A percentile compares a stretch with the other conserved stretches of the same genome.
Conservation (phyloP, 2,797 vertebrate genomes). For the Pteropus rufus region DNA sequence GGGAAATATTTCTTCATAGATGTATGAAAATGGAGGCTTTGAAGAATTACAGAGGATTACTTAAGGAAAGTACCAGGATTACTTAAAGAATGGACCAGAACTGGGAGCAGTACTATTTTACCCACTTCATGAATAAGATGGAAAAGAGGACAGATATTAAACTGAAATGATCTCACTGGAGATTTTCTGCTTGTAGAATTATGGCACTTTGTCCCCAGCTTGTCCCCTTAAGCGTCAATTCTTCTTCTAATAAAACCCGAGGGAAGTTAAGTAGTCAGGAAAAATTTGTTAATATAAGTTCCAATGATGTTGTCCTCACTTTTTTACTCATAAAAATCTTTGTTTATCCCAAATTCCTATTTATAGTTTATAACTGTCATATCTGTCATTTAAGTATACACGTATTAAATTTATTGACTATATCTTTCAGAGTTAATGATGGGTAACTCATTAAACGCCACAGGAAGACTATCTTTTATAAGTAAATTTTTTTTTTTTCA, state of each 20-base stretch:
- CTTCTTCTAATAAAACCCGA: neutral
- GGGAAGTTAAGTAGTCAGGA: neutral
- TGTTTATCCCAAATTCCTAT: slow-evolving; percentile 47
- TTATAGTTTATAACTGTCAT: slow-evolving; percentile 65
- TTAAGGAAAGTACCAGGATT: neutral
- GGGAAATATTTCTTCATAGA: neutral
- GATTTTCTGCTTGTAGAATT: neutral
- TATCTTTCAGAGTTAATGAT: slow-evolving; percentile 61
- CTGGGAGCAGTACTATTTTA: neutral
- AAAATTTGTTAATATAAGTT: slow-evolving; percentile 11
- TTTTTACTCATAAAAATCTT: slow-evolving; percentile 62
- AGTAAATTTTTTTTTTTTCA: neutral
- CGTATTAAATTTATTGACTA: slow-evolving; percentile 62
- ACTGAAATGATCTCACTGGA: neutral
- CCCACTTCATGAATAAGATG: neutral
- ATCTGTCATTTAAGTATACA: slow-evolving; percentile 54
- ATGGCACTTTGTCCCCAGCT: neutral
- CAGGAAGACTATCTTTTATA: slow-evolving; percentile 36
- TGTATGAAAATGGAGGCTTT: neutral
- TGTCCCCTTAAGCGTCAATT: neutral
- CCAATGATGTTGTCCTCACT: slow-evolving; percentile 28
- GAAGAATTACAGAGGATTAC: neutral
- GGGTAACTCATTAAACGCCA: slow-evolving; percentile 71
- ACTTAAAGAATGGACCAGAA: neutral
- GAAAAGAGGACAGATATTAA: neutral